These are phyloP conservation scores for Gobio occitaniae DNA, from an alignment of 2,797 vertebrate species.

Conservation along the genomic window DNA sequence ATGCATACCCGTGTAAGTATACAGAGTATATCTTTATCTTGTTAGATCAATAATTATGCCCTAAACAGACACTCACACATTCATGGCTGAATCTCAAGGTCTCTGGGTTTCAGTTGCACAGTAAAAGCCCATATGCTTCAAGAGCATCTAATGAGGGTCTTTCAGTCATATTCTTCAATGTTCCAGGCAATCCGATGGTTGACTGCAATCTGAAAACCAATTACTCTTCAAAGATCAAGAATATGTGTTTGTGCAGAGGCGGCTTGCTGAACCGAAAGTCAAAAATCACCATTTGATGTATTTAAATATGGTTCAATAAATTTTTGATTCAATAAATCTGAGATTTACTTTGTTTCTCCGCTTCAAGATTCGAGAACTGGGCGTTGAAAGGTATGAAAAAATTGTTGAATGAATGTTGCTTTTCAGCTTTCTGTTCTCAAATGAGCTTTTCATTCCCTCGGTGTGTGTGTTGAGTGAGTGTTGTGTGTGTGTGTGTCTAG, in stretches of 20 bases:
- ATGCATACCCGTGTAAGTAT: conserved; percentile 20
- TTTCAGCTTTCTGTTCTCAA: conserved; percentile 32
- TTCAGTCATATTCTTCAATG: conserved; percentile 31
- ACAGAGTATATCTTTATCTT: conserved; percentile 32
- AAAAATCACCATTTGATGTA: conserved; percentile 28
- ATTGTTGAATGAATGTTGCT: conserved; percentile 21
- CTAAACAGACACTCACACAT: conserved; percentile 1
- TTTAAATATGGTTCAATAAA: conserved; percentile 40
- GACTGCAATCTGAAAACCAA: conserved; percentile 40
- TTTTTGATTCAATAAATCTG: conserved; percentile 39
- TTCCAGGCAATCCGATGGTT: neutral
- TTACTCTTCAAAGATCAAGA: conserved; percentile 4
- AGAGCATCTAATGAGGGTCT: conserved; percentile 25
- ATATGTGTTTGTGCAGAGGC: conserved; percentile 16
- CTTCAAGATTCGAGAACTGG: conserved; percentile 2
- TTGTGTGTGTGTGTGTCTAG: conserved; percentile 9
- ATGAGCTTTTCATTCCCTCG: neutral
- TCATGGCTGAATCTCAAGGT: conserved; percentile 21
- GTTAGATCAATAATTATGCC: conserved; percentile 48
- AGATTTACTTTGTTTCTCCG: conserved; percentile 29
- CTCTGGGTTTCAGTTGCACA: conserved; percentile 16
- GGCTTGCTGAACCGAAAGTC: conserved; percentile 13
- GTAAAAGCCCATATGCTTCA: conserved; percentile 3
- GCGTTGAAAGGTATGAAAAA: neutral
- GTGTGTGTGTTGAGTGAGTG: conserved; percentile 6